Base-by-base conservation (phyloP, 2,888 invertebrate species). In the Drosophila monieri region DNA sequence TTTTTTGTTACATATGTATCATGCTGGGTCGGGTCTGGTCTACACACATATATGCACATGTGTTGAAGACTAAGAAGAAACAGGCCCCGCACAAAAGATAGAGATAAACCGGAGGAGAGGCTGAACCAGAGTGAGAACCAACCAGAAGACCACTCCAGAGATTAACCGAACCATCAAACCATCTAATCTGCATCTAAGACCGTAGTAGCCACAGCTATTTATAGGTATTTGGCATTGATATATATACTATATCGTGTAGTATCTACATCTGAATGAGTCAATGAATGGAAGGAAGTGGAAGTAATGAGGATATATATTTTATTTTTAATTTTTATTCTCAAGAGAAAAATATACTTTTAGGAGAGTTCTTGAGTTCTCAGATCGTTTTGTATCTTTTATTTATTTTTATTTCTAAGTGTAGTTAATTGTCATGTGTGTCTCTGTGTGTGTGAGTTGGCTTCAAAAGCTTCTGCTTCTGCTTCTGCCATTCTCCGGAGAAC, bases 1-100 rank as follows among this genome's bases (percentile, higher is more conserved):
- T 15, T 23, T 10, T 47, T 61, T 62, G 25, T 62, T 35, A 23
- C 43, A 21, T 62, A 37, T 35, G n/a, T n/a, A n/a, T n/a, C 35
- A 37, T 64, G 43, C 49, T 48, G 61, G 32, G 14, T 44, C 32
- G 18, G 41, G 15, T 41, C 43, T 8, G 39, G 15, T 15, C 37
- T 35, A n/a, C 3, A 32, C 32, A 54, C 15, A 27, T 18, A 37
- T 14, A 18, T 49, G 14, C 6, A 39, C 15, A 39, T 15, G 9
- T 48, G n/a, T 35, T 35, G 35, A 62, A n/a, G 41, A 23, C 35
- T 32, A 25, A 23, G 51, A 10, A 49, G 51, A 10, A 49, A 18
- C 12, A 35, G 9, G 14, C 47, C 47, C 35, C 14, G 12, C 43
- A 32, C 37, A 21, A 14, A 21, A 35, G 25, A 62, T 27, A 44